Evolutionary conservation across 1,140 invertebrate genomes (phyloP), one percentile per base, ranked within the genome.

Genomic region (Diabrotica virgifera): DNA sequence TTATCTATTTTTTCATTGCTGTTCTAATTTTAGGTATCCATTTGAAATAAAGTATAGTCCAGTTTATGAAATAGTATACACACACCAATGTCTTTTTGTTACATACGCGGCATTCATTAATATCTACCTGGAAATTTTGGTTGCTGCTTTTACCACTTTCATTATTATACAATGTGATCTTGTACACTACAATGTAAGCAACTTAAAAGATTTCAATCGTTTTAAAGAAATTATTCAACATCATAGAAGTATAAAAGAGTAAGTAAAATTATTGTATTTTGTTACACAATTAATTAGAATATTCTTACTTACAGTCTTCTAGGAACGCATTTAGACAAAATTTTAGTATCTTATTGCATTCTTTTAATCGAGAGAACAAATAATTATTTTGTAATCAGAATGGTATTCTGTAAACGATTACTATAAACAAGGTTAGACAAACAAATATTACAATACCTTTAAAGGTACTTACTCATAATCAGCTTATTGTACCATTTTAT

Each of bases 81-180:
- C 56, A 7, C 62, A 63, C 36, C 62, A 63, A 40, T 24, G 13
- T 13, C 7, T 56, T 10, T 55, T 36, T 10, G 35, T 40, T 5
- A 8, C 35, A 14, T 63, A 63, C 36, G 40, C 53, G 9, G 38
- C 62, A 8, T 13, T 14, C 36, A 40, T 56, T 11, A 63, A 63
- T 57, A 63, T 63, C 2, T 63, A 56, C 14, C 10, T 50, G 36
- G 62, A 63, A n/a, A 52, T 63, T 12, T 40, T 63, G 13, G 53
- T 63, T 11, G 36, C 62, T 8, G 62, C 51, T n/a, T 60, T 60
- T 50, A 13, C 24, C n/a, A 60, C 58, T 9, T 60, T 65, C 14
- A 55, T 55, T 50, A 58, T 36, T 11, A 37, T 61, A 6, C 64
- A 65, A 54, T 65, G 64, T n/a, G 64, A 65, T n/a, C 35, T 65